Conservation (phyloP, 2,797 vertebrate genomes). For the Propithecus perrieri region DNA sequence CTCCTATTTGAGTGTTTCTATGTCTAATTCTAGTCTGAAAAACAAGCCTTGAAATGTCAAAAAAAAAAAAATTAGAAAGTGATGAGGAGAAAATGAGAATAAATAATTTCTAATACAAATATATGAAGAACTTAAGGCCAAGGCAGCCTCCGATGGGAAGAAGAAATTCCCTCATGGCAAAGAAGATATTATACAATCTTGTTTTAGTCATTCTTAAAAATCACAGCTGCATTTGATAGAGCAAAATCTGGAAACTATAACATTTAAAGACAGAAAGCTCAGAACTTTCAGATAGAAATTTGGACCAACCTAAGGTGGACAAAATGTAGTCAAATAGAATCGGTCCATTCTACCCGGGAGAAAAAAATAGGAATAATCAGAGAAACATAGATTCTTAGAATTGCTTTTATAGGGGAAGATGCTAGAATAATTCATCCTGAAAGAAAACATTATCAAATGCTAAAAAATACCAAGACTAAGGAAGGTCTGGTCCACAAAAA, state of each 20-base stretch:
- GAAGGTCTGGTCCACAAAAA: conserved; percentile 54
- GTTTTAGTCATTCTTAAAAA: conserved; percentile 41
- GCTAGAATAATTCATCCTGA: neutral
- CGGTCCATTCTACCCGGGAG: neutral
- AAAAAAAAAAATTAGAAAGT: neutral
- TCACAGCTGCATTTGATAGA: neutral
- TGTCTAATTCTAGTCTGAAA: conserved; percentile 18
- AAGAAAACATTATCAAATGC: neutral
- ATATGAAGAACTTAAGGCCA: neutral
- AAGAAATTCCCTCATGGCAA: neutral
- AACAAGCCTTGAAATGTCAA: neutral
- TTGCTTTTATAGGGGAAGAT: neutral
- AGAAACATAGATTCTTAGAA: neutral
- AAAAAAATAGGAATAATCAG: neutral
- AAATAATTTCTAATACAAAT: conserved; percentile 25
- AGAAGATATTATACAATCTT: neutral
- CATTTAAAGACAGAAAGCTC: conserved; percentile 3
- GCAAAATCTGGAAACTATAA: conserved; percentile 25
- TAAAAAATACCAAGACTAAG: conserved; percentile 61
- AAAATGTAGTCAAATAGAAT: neutral
- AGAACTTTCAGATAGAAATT: conserved; percentile 12
- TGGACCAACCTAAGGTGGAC: neutral
- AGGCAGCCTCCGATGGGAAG: neutral
- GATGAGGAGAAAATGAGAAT: conserved; percentile 26
- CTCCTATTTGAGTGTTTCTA: neutral